phyloP scores from a whole-genome alignment of 2,888 invertebrate genomes.

The Drosophila aldrichi region DNA sequence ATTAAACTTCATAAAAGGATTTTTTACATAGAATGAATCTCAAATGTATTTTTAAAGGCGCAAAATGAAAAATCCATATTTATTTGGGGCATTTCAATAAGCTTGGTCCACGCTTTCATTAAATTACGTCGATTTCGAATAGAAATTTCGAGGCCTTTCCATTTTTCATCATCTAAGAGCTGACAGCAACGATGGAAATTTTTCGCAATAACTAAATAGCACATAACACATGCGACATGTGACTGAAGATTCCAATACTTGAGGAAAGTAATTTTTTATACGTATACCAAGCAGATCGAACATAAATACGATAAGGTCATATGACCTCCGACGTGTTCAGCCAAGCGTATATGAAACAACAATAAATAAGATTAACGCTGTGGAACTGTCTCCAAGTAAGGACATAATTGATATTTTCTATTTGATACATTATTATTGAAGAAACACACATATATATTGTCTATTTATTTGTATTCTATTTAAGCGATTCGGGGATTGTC shows the following conservation, averaged over 20 bases:
- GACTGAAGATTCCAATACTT: slow-evolving; percentile 17
- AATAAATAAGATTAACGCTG: slow-evolving; percentile 54
- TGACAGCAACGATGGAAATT: neutral
- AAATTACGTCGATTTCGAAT: neutral
- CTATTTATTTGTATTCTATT: slow-evolving; percentile 2
- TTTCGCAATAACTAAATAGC: neutral
- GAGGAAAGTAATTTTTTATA: neutral
- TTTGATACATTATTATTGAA: slow-evolving; percentile 5
- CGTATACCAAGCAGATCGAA: neutral
- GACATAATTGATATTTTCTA: slow-evolving; percentile 40
- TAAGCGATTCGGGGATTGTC: slow-evolving; percentile 3
- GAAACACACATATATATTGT: neutral
- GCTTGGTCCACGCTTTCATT: neutral
- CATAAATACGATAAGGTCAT: slow-evolving; percentile 22
- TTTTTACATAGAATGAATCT: no score
- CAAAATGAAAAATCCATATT: no score
- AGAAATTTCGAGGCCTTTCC: neutral
- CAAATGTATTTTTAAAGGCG: no score
- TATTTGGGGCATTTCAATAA: neutral
- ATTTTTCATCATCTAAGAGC: neutral
- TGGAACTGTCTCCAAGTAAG: slow-evolving; percentile 65
- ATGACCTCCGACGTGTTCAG: slow-evolving; percentile 34
- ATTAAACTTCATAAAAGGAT: no score
- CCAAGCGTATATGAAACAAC: slow-evolving; percentile 33
- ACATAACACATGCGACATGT: neutral